Percentiles rank a stretch among this genome's conserved stretches.
Conservation (phyloP, 2,888 invertebrate genomes). For the Ischnus inquisitorius region DNA sequence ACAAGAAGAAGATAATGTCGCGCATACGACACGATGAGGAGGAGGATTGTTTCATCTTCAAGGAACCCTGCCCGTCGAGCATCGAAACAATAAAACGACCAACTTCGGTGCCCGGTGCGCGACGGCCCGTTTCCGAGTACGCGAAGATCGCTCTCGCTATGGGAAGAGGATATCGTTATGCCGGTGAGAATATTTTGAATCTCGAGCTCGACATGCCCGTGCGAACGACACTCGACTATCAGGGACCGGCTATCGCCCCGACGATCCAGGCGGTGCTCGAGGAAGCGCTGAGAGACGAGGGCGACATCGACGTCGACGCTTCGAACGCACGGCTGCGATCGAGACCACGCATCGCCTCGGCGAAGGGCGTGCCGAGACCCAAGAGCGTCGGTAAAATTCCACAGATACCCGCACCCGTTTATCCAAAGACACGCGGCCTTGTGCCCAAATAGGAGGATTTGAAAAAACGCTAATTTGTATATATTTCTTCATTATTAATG, state of each 20-base stretch:
- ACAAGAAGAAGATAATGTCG: slow-evolving; percentile 91
- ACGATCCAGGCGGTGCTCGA: slow-evolving; percentile 88
- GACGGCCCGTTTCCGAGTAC: slow-evolving; percentile 89
- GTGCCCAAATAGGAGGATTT: slow-evolving; percentile 80
- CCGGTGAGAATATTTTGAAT: slow-evolving; percentile 91
- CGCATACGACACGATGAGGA: slow-evolving; percentile 93
- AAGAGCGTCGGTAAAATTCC: slow-evolving; percentile 82
- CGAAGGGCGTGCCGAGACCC: slow-evolving; percentile 79
- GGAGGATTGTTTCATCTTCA: slow-evolving; percentile 91
- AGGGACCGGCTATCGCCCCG: slow-evolving; percentile 90
- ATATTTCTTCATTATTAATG: slow-evolving; percentile 41
- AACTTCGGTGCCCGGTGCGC: slow-evolving; percentile 88
- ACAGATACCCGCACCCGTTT: slow-evolving; percentile 83
- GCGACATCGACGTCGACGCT: slow-evolving; percentile 84
- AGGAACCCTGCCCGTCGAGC: slow-evolving; percentile 84
- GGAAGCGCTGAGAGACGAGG: slow-evolving; percentile 83
- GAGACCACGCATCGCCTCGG: slow-evolving; percentile 80
- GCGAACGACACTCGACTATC: slow-evolving; percentile 92
- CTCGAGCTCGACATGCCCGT: slow-evolving; percentile 92
- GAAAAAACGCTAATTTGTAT: slow-evolving; percentile 5
- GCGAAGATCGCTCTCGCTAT: slow-evolving; percentile 87
- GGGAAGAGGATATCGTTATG: slow-evolving; percentile 86
- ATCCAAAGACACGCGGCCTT: slow-evolving; percentile 84
- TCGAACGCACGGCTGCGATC: slow-evolving; percentile 79
- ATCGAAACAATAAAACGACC: slow-evolving; percentile 87